Evolutionary conservation across 2,113 vertebrate species (phyloP), one percentile per base, ranked within the genome.

Genomic region (Lutjanus erythropterus): DNA sequence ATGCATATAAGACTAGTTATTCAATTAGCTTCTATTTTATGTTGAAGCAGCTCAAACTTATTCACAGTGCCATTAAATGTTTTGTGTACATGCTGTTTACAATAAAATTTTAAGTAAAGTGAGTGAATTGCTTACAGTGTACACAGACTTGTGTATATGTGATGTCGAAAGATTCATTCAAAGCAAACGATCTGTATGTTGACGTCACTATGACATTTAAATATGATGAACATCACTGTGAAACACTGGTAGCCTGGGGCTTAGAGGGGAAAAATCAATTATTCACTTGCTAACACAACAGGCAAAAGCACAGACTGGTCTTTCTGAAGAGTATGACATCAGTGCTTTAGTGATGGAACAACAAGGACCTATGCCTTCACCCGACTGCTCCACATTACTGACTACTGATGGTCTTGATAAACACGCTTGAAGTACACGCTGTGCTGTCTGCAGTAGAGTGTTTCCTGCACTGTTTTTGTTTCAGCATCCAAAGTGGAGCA

Each of bases 401-500:
- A 61, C 58, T 46, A 15, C 8, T 77, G 42, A 69, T 31, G 42
- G 27, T 58, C 37, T 23, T 44, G 49, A 21, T 58, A 35, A 15
- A 25, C 42, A 44, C 62, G n/a, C n/a, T n/a, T n/a, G 25, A 42
- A 72, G 41, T 41, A 72, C 56, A 68, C 0, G 6, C 44, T 52
- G 52, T 80, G 19, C 70, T 27, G 27, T 29, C 10, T 23, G 56
- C 37, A 42, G 29, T 49, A 15, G 33, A 16, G 15, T 8, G 49
- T 18, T 71, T 74, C 53, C 41, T 0, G 0, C 27, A 29, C 55
- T 74, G 69, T 41, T 76, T 65, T 39, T 39, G 61, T 77, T 66
- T 31, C 14, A n/a, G 25, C 46, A 39, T 78, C 70, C 81, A 47
- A 78, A 73, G 55, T 10, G 35, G 37, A 72, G 71, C 53, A 55